phyloP scores from a whole-genome alignment of 1,140 invertebrate species.

The Nasonia giraulti region DNA sequence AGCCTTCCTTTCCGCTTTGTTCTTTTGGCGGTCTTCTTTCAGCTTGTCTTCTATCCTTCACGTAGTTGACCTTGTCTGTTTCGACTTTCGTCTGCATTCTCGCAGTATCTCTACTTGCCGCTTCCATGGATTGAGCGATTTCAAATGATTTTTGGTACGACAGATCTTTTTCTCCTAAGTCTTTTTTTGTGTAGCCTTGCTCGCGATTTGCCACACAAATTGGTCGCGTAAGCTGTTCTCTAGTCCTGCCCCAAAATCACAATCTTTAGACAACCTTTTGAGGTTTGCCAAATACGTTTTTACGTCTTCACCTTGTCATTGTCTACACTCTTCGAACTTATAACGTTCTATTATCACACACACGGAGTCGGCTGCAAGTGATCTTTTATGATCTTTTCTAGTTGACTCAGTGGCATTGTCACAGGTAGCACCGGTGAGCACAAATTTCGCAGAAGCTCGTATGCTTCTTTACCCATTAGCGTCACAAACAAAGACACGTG shows the following conservation, averaged over 20 bases:
- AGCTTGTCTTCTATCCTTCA: neutral
- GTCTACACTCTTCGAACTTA: slow-evolving; percentile 34
- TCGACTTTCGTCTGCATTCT: neutral
- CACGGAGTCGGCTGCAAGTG: slow-evolving; percentile 41
- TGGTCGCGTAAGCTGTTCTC: slow-evolving; percentile 40
- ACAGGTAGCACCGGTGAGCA: slow-evolving; percentile 46
- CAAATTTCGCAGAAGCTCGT: slow-evolving; percentile 40
- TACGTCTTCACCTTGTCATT: slow-evolving; percentile 39
- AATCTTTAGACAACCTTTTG: slow-evolving; percentile 40
- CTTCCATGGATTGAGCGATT: neutral
- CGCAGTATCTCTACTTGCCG: neutral
- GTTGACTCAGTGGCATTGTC: neutral
- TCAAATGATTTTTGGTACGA: neutral
- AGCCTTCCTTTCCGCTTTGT: neutral
- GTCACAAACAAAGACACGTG: slow-evolving; percentile 37
- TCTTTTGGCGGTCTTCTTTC: neutral
- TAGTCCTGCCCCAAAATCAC: slow-evolving; percentile 37
- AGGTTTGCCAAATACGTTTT: slow-evolving; percentile 41
- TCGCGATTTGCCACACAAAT: slow-evolving; percentile 39
- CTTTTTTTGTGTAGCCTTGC: slow-evolving; percentile 15
- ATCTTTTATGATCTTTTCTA: slow-evolving; percentile 44
- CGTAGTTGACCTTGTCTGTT: neutral
- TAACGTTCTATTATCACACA: slow-evolving; percentile 36
- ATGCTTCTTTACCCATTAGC: slow-evolving; percentile 38
- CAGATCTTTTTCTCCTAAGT: slow-evolving; percentile 30